Percentiles rank a stretch among this genome's conserved stretches.
Conservation (phyloP, 2,797 vertebrate species). For the Zalophus californianus region DNA sequence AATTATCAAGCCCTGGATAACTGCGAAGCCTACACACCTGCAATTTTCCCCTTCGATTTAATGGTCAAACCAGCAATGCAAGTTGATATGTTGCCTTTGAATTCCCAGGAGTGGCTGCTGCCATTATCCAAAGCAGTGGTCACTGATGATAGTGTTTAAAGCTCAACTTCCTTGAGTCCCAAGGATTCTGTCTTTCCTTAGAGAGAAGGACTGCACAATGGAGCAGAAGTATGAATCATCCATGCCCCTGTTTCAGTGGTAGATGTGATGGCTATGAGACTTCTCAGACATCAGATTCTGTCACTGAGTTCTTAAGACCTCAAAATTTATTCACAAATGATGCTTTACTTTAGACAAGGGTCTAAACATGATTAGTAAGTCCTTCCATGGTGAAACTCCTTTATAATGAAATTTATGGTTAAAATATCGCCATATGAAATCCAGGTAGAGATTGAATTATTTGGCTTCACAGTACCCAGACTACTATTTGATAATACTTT, state of each 20-base stretch:
- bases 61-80: background rate
- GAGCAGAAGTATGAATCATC: background rate
- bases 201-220: background rate
- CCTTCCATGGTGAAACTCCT: background rate
- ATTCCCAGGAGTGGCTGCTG: background rate
- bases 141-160: background rate
- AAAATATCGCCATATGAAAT: background rate
- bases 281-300: background rate
- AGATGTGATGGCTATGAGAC: background rate
- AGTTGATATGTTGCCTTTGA: background rate
- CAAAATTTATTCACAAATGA: background rate
- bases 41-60: background rate
- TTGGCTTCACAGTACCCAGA: background rate
- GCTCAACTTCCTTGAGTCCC: background rate
- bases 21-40: background rate
- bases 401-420: background rate
- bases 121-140: background rate
- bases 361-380: constrained; percentile 18
- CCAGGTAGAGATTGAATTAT: background rate
- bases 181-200: background rate
- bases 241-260: background rate
- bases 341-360: background rate
- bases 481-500: background rate
- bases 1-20: constrained; percentile 16
- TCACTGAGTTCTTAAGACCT: background rate